Conservation (phyloP, 1,140 invertebrate genomes). For the Coenobita brevimanus region DNA sequence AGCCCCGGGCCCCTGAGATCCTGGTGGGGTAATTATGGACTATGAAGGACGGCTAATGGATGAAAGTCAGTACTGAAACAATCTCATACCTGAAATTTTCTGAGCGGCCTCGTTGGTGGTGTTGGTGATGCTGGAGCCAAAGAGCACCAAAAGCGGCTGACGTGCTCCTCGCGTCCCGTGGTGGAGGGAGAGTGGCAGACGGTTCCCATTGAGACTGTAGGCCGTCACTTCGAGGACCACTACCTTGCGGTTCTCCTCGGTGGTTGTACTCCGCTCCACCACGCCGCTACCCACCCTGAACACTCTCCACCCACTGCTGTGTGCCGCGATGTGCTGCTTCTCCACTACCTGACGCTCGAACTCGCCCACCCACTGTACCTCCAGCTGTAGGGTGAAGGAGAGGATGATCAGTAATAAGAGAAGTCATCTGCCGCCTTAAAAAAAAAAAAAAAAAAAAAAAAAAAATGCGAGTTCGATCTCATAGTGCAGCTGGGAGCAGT, state of each 20-base stretch:
- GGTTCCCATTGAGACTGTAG: neutral
- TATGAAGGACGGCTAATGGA: too few species aligned
- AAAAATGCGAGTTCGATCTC: too few species aligned
- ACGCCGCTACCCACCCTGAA: slow-evolving; percentile 27
- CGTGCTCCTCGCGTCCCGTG: slow-evolving; percentile 28
- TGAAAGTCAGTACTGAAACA: too few species aligned
- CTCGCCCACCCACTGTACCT: neutral
- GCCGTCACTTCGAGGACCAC: slow-evolving; percentile 26
- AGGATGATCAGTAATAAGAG: too few species aligned
- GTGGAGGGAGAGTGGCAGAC: slow-evolving; percentile 28
- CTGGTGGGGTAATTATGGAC: too few species aligned
- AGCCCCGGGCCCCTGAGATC: too few species aligned
- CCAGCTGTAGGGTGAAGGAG: slow-evolving; percentile 32
- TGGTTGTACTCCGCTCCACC: neutral
- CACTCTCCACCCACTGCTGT: slow-evolving; percentile 49
- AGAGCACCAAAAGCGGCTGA: slow-evolving; percentile 39
- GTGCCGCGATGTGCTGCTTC: slow-evolving; percentile 41
- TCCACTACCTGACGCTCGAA: slow-evolving; percentile 3
- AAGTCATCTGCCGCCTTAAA: too few species aligned
- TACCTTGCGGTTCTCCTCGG: neutral
- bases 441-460: too few species aligned
- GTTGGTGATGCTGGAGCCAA: neutral
- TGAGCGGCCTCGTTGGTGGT: neutral
- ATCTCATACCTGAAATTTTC: neutral
- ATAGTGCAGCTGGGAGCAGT: too few species aligned